A percentile compares a stretch with the other conserved stretches of the same genome.
Evolutionary conservation across 2,888 invertebrate species (phyloP).

Genomic region (Periphyllus acericola): DNA sequence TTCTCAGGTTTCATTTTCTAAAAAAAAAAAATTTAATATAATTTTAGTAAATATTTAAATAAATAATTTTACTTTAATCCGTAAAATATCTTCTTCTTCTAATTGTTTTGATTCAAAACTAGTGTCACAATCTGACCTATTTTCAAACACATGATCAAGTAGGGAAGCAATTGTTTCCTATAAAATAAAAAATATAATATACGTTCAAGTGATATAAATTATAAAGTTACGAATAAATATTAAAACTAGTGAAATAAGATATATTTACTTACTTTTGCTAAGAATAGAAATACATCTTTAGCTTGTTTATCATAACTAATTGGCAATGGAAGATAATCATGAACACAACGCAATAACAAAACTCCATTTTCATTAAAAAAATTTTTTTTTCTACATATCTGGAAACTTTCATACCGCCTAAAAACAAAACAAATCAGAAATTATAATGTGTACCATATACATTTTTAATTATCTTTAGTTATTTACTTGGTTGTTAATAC

Average conservation of each 20-base stretch:
- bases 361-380: background rate
- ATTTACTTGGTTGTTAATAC: background rate
- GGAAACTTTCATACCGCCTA: background rate
- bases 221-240: background rate
- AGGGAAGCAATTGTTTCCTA: constrained; percentile 26
- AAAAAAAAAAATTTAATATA: background rate
- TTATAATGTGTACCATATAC: background rate
- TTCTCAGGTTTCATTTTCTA: background rate
- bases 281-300: constrained; percentile 7
- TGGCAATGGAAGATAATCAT: background rate
- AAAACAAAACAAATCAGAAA: background rate
- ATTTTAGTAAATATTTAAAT: background rate
- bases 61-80: background rate
- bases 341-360: background rate
- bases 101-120: background rate
- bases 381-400: constrained; percentile 7
- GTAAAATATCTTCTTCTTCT: background rate
- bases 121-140: background rate
- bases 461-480: background rate
- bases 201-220: background rate
- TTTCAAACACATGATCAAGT: background rate
- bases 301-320: background rate
- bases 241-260: background rate
- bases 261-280: constrained; percentile 32
- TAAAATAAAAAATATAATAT: background rate